Evolutionary conservation across 2,113 vertebrate genomes (phyloP), one percentile per base, ranked within the genome.

Genomic region (Taxidea taxus): DNA sequence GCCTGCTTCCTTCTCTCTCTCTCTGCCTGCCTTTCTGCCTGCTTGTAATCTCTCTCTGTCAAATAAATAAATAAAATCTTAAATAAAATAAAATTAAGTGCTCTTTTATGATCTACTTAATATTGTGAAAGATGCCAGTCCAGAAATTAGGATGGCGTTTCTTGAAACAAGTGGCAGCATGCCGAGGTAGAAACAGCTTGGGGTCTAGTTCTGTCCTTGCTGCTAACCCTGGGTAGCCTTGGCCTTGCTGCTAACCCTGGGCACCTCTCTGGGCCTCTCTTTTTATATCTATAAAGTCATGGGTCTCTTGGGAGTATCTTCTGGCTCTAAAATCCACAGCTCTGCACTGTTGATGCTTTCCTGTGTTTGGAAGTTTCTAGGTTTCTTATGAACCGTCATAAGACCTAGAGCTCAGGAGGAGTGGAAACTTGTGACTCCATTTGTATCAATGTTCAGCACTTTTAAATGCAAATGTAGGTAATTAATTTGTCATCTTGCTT

Each of bases 401-500:
- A 95, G 47, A 87, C 5, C n/a, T 39, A 49, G 72, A 86, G 31
- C 58, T 96, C 62, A 90, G n/a, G 34, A 94, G 25, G 34, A 85
- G 49, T 70, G 23, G 54, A 49, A 92, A 88, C 16, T 82, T 58
- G 34, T 51, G 94, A 47, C 44, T 91, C 39, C 62, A 18, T 86
- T 81, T 97, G 44, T 62, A 72, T 87, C 25, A 37, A 7, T 93
- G 21, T 91, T 88, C 15, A 92, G 56, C 82, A 90, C 39, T 78
- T 90, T 75, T 85, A 44, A 81, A 37, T 85, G 80, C 77, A 88
- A 95, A 92, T 87, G 11, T 8, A 44, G 62, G 31, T 68, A 90
- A 95, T 96, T 95, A 91, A 95, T 97, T 95, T 97, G 92, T 95
- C 95, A 92, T 93, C n/a, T 93, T 60, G 27, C 54, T 81, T 90